Evolutionary conservation across 1,140 invertebrate genomes (phyloP).

Genomic region (Stegodyphus mimosarum): DNA sequence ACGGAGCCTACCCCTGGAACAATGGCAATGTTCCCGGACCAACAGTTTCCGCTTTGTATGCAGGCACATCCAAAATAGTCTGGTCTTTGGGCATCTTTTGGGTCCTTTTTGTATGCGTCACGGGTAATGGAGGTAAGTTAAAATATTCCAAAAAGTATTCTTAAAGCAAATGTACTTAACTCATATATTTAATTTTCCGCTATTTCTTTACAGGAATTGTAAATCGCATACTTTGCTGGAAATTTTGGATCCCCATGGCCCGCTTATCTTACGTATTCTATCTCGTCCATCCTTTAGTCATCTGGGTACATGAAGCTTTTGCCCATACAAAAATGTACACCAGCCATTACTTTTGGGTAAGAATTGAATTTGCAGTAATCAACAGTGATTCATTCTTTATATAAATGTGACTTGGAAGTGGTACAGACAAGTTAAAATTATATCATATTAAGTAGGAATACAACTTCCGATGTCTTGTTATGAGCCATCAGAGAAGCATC

Average conservation of each 20-base stretch:
- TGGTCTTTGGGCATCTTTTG: conserved; percentile 61
- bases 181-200: not conserved
- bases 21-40: conserved; percentile 8
- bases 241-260: conserved; percentile 61
- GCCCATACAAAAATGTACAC: conserved; percentile 39
- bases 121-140: conserved; percentile 59
- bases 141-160: not conserved
- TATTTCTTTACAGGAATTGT: conserved; percentile 63
- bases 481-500: no score
- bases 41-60: conserved; percentile 49
- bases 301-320: conserved; percentile 54
- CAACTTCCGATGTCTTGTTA: no score
- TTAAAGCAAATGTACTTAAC: not conserved
- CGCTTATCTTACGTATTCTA: conserved; percentile 63
- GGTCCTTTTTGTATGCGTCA: conserved; percentile 58
- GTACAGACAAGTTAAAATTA: no score
- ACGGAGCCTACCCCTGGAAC: conserved; percentile 59
- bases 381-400: no score
- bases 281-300: conserved; percentile 62
- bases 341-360: conserved; percentile 53
- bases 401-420: no score
- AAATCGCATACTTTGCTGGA: conserved; percentile 60
- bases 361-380: not conserved
- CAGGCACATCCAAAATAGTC: conserved; percentile 48
- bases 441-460: no score